Base-by-base conservation (phyloP, 2,113 vertebrate species). In the Corydoras maculifer region DNA sequence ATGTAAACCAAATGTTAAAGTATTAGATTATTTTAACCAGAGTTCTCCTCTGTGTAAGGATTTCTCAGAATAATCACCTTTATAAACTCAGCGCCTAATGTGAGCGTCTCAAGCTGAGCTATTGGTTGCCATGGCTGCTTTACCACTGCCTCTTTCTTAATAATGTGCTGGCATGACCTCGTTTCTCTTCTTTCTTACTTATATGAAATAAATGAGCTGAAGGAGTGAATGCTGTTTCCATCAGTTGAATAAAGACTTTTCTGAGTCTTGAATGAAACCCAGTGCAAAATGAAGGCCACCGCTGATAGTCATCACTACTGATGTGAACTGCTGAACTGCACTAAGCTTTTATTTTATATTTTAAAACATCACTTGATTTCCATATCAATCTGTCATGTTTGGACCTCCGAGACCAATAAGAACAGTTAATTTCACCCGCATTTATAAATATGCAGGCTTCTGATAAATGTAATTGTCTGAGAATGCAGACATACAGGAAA, bases 381-480 rank as follows among this genome's bases (percentile, higher is more conserved):
- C 86, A 87, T 86, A 87, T 88, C 85, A 86, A 88, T 87, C 81
- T 84, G 81, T 77, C 77, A 77, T 82, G 68, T 86, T 83, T 85
- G 80, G 81, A 82, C 78, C 78, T 86, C 74, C 72, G 82, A 86
- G 80, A 88, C 82, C 80, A 68, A 87, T 86, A 81, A 72, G 77
- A 77, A 74, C 73, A 82, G 80, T 87, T 85, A 84, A 79, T 78
- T 80, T 84, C 82, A 77, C 78, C 35, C 79, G 77, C 78, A 75
- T 86, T 80, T 87, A 86, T 89, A 87, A 90, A 89, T 90, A 88
- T 87, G 84, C 87, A 81, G 79, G 82, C 79, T 88, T 88, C 84
- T 84, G 88, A 88, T 89, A 88, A 90, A 80, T 88, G 84, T 88
- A 88, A 88, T 88, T 83, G n/a, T n/a, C n/a, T n/a, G 86, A 86